These are phyloP conservation scores for Dryobota labecula DNA, from an alignment of 2,888 invertebrate genomes.

Conservation along the genomic window DNA sequence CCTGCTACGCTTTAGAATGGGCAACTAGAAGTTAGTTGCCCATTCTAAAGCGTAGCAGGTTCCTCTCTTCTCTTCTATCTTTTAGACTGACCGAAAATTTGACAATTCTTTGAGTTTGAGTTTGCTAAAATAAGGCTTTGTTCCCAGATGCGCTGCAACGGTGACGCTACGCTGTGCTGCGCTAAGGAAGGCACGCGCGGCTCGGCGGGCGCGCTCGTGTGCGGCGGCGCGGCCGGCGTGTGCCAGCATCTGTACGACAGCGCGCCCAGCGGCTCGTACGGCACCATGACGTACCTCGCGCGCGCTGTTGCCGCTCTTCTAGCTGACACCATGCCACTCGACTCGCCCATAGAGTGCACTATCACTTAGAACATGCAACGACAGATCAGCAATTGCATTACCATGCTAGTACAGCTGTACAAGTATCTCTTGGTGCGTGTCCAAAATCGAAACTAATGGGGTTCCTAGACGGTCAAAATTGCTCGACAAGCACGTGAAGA, in stretches of 20 bases:
- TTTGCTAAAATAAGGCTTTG: neutral
- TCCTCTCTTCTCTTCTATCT: no score
- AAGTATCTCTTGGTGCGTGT: no score
- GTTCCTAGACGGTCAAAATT: no score
- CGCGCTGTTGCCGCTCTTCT: constrained; percentile 94
- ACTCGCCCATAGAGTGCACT: constrained; percentile 95
- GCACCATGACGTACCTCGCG: constrained; percentile 99
- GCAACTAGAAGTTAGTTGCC: no score
- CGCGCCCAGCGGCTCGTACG: constrained; percentile 99
- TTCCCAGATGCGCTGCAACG: constrained; percentile 93
- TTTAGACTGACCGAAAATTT: neutral
- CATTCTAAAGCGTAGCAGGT: no score
- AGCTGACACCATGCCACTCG: constrained; percentile 93
- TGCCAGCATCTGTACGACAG: constrained; percentile 99
- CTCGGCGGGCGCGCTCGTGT: constrained; percentile 91
- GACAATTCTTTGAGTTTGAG: neutral
- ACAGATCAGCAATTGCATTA: neutral
- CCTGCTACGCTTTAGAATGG: neutral
- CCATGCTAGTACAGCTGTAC: neutral
- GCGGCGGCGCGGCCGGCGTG: constrained; percentile 98
- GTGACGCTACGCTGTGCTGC: constrained; percentile 98
- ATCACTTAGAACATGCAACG: constrained; percentile 88
- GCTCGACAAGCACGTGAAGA: no score
- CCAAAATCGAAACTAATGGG: neutral
- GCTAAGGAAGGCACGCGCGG: constrained; percentile 95